Evolutionary conservation across 2,888 invertebrate genomes (phyloP).

Genomic region (Callimorpha dominula): DNA sequence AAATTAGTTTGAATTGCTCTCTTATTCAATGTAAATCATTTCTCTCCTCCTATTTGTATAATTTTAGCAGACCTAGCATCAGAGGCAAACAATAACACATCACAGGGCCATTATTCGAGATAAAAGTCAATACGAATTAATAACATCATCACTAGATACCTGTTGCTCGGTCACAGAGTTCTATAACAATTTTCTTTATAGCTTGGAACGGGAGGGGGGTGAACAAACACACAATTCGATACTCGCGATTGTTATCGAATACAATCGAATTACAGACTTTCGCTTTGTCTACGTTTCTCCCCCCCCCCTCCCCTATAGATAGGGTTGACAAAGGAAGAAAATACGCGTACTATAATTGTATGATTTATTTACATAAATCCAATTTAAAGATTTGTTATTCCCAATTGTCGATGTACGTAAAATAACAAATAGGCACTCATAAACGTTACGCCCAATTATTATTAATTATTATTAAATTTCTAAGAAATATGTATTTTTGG

Average conservation of each 20-base stretch:
- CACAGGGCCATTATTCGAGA: conserved; percentile 15
- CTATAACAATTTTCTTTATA: conserved; percentile 70
- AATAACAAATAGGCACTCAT: too few species aligned
- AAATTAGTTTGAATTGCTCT: too few species aligned
- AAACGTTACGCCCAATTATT: too few species aligned
- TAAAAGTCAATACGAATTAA: conserved; percentile 45
- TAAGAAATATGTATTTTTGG: too few species aligned
- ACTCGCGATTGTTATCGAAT: conserved; percentile 79
- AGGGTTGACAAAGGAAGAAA: conserved; percentile 36
- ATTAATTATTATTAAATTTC: too few species aligned
- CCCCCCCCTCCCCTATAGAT: conserved; percentile 20
- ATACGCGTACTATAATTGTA: neutral
- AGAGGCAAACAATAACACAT: neutral
- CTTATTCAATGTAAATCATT: neutral
- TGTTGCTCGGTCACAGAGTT: conserved; percentile 65
- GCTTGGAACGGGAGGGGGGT: conserved; percentile 51
- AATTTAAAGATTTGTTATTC: neutral
- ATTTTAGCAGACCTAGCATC: neutral
- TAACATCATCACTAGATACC: conserved; percentile 53
- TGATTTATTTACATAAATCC: neutral
- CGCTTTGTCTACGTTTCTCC: conserved; percentile 56
- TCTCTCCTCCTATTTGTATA: neutral
- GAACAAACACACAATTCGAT: conserved; percentile 73
- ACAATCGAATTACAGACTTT: conserved; percentile 84
- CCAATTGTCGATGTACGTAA: too few species aligned